phyloP scores from a whole-genome alignment of 2,888 invertebrate genomes.

The Plebejus anna region DNA sequence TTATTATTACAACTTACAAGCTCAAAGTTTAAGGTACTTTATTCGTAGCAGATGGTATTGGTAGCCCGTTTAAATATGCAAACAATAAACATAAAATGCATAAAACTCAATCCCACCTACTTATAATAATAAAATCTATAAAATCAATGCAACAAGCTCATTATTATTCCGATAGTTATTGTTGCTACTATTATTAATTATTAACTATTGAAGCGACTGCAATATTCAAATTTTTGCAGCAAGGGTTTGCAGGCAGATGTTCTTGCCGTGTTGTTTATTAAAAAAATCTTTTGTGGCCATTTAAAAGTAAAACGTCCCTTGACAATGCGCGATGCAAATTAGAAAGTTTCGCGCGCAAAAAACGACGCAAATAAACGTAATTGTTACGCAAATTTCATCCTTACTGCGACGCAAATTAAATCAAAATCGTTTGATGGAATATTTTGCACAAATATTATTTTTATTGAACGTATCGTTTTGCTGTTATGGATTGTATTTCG shows the following conservation, averaged over 20 bases:
- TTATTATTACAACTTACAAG: no score
- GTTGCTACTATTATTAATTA: constrained; percentile 1
- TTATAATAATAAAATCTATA: neutral
- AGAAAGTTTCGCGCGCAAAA: constrained; percentile 47
- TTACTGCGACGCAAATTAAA: constrained; percentile 44
- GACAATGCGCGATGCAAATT: constrained; percentile 78
- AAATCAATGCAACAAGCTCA: constrained; percentile 7
- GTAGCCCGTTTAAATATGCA: neutral
- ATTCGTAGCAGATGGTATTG: constrained; percentile 3
- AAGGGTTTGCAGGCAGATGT: constrained; percentile 66
- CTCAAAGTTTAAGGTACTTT: neutral
- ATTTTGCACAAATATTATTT: constrained; percentile 51
- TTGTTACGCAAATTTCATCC: constrained; percentile 46
- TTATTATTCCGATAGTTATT: constrained; percentile 12
- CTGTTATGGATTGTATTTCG: constrained; percentile 26
- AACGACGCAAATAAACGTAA: constrained; percentile 43
- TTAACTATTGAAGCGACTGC: constrained; percentile 34
- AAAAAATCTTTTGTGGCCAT: constrained; percentile 78
- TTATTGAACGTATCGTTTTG: constrained; percentile 43
- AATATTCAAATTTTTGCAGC: constrained; percentile 47
- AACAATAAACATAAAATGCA: neutral
- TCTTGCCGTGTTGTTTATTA: constrained; percentile 68
- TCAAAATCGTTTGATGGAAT: constrained; percentile 46
- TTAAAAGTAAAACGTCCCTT: constrained; percentile 70
- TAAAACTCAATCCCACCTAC: neutral